Conservation (phyloP, 2,888 invertebrate species). For the Phengaris arion region DNA sequence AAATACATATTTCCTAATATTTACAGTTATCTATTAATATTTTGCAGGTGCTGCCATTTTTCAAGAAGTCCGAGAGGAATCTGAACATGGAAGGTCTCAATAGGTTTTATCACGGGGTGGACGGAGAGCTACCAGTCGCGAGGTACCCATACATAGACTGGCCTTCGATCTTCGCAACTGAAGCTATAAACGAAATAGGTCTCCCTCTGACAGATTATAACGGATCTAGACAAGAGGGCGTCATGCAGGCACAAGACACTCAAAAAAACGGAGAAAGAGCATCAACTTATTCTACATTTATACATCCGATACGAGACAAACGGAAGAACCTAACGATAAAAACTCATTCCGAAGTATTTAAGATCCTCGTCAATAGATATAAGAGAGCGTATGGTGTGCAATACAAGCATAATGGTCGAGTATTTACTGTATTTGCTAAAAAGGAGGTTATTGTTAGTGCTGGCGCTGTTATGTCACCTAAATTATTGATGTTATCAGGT, state of each 20-base stretch:
- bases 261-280: conserved; percentile 75
- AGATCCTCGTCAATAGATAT: conserved; percentile 69
- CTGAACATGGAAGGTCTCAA: conserved; percentile 70
- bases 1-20: too few species aligned
- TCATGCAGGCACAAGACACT: conserved; percentile 79
- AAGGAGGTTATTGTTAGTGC: conserved; percentile 61
- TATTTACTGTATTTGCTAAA: conserved; percentile 50
- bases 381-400: conserved; percentile 57
- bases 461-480: conserved; percentile 59
- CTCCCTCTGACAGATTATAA: conserved; percentile 78
- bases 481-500: conserved; percentile 62
- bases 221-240: conserved; percentile 73
- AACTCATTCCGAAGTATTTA: conserved; percentile 73
- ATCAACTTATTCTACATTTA: conserved; percentile 82
- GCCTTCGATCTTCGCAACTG: conserved; percentile 73
- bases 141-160: conserved; percentile 80
- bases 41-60: conserved; percentile 81
- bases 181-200: conserved; percentile 80
- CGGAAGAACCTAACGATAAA: conserved; percentile 72
- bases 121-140: conserved; percentile 81
- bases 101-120: conserved; percentile 77
- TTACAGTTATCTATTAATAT: not conserved
- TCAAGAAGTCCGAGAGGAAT: conserved; percentile 82
- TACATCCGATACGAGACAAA: conserved; percentile 80
- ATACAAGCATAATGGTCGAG: conserved; percentile 46